phyloP scores from a whole-genome alignment of 1,140 invertebrate genomes.

The Pachypsylla venusta region DNA sequence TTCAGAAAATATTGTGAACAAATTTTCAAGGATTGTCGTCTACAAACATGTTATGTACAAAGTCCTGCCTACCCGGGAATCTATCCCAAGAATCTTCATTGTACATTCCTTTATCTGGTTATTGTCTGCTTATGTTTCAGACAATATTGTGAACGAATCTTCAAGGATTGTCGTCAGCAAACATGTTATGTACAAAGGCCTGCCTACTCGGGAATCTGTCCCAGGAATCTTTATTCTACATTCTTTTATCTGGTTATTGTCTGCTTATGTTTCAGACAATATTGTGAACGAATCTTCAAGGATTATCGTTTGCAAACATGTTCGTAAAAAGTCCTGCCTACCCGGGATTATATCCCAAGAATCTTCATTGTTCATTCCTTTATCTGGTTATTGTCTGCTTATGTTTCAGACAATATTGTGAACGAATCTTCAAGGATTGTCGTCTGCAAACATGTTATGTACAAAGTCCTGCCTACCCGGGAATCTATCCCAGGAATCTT shows the following conservation, averaged over 20 bases:
- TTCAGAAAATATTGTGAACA: slow-evolving; percentile 71
- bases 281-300: slow-evolving; percentile 69
- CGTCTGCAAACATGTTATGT: slow-evolving; percentile 80
- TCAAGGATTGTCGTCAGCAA: slow-evolving; percentile 65
- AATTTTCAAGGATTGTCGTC: slow-evolving; percentile 63
- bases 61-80: slow-evolving; percentile 82
- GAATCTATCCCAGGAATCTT: slow-evolving; percentile 74
- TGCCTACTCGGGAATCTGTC: slow-evolving; percentile 78
- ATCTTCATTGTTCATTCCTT: slow-evolving; percentile 78
- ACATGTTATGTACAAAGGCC: slow-evolving; percentile 85
- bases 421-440: slow-evolving; percentile 68
- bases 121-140: no score
- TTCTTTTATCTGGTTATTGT: no score
- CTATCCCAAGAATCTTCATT: slow-evolving; percentile 75
- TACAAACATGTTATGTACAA: slow-evolving; percentile 85
- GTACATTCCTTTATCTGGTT: no score
- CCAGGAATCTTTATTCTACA: slow-evolving; percentile 70
- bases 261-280: slow-evolving; percentile 63
- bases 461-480: slow-evolving; percentile 80
- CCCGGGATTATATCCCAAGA: slow-evolving; percentile 77
- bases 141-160: slow-evolving; percentile 71
- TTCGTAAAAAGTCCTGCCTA: slow-evolving; percentile 81
- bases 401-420: slow-evolving; percentile 71
- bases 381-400: no score
- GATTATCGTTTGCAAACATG: slow-evolving; percentile 77